These are phyloP conservation scores for Hyphantria cunea DNA, from an alignment of 1,140 invertebrate species.

Conservation along the genomic window DNA sequence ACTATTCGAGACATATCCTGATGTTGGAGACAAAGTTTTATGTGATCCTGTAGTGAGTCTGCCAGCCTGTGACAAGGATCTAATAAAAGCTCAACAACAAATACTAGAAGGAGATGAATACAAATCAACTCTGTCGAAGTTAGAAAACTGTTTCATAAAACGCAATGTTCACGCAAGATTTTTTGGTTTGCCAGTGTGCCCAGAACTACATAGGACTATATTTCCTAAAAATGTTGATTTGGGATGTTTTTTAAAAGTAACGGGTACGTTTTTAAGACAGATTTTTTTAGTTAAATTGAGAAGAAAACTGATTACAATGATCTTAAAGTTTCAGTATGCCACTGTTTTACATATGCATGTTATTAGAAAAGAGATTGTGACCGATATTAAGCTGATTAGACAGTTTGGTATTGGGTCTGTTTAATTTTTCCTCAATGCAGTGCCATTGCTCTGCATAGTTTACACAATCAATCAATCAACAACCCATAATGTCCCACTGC, in stretches of 20 bases:
- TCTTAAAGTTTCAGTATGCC: no score
- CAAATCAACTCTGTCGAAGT: conserved; percentile 45
- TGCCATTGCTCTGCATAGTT: no score
- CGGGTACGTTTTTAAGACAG: conserved; percentile 60
- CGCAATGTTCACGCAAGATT: conserved; percentile 85
- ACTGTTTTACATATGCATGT: no score
- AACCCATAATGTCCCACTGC: no score
- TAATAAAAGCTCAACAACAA: conserved; percentile 83
- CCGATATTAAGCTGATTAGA: no score
- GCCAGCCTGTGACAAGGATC: conserved; percentile 84
- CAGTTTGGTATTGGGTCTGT: no score
- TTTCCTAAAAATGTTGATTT: conserved; percentile 87
- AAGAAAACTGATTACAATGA: no score
- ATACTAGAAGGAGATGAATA: conserved; percentile 77
- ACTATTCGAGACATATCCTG: conserved; percentile 75
- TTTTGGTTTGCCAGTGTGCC: conserved; percentile 82
- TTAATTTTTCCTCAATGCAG: no score
- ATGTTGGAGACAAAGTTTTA: conserved; percentile 72
- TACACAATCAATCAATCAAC: no score
- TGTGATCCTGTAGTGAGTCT: conserved; percentile 68
- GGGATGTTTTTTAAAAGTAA: conserved; percentile 85
- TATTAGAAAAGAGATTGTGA: no score
- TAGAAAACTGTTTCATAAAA: conserved; percentile 81
- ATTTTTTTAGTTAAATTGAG: no score
- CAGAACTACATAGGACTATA: conserved; percentile 82